Base-by-base conservation (phyloP, 2,888 invertebrate genomes). In the Pristionchus japonicus region DNA sequence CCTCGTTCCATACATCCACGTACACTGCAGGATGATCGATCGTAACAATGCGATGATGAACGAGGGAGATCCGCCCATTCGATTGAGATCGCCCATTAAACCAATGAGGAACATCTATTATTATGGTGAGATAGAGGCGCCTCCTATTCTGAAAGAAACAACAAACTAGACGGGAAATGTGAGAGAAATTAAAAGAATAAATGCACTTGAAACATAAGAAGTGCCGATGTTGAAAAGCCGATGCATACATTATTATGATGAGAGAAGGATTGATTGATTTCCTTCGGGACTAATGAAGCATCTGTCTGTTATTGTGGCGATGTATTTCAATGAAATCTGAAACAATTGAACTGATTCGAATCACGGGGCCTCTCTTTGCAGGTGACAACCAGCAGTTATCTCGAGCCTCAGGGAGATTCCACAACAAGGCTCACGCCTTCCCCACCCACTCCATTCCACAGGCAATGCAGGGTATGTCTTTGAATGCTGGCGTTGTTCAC, bases 351-450 rank as follows among this genome's bases (percentile, higher is more conserved):
- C n/a, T n/a, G n/a, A n/a, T n/a, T n/a, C n/a, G n/a, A n/a, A n/a
- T n/a, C n/a, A n/a, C n/a, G n/a, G n/a, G n/a, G n/a, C n/a, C n/a
- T n/a, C n/a, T n/a, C n/a, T n/a, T 85, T n/a, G 23, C 3, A 86
- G 86, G 86, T 49, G 86, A 86, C n/a, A 86, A 86, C 49, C 86
- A 86, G 49, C 86, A 86, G 34, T 34, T 86, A 9, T 86, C 86
- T 27, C 67, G 86, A 31, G 86, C 86, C 0, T 86, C 86, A 11
- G 86, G 86, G 11, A 11, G 70, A 49, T 86, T 86, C 49, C 67
- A 47, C 23, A 49, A n/a, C 15, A 86, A 86, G 49, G 43, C 27
- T 4, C 86, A 86, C 49, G 86, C 70, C 1, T 86, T 70, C 49
- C 70, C 86, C 49, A 86, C 86, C 20, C 86, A 86, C 27, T 49